Evolutionary conservation across 2,113 vertebrate genomes (phyloP), one percentile per base, ranked within the genome.

Genomic region (Petromus typicus): DNA sequence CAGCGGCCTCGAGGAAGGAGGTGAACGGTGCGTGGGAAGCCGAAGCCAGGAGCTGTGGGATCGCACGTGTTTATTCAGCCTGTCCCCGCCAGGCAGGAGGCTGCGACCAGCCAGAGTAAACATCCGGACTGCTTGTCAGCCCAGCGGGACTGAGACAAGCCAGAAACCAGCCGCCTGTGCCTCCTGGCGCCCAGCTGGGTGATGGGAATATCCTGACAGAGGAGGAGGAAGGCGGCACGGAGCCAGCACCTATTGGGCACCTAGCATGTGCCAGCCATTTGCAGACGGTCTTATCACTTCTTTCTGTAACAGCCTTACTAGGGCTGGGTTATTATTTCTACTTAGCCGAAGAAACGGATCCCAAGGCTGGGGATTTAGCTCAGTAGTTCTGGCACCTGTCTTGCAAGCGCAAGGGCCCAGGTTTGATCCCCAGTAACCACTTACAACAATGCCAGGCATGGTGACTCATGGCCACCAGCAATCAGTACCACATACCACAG

Each of bases 81-180:
- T 91, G 94, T 95, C 30, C 81, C 54, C 20, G 45, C 57, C 94
- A 92, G 94, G 81, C 92, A 71, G 89, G 67, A 79, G 83, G 45
- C 94, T 86, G 75, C 25, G 80, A 67, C 37, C 4, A 3, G 95
- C 94, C 95, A 93, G 80, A 51, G 32, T 96, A 96, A 97, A 97
- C 97, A 97, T 97, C 94, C 91, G 89, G 86, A 61, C 82, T 56
- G 83, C 93, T 94, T 84, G 75, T 93, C 3, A 27, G 89, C 93
- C 59, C 51, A 37, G 79, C 18, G 3, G 51, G 67, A 57, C 78
- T 56, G 66, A 96, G 73, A 56, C 73, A 37, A 69, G 84, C 86
- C 9, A 48, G 63, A 78, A 64, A 14, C 67, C 96, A 51, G 59
- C 61, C 13, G 1, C 32, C 40, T 1, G 76, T 16, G 73, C 85